Conservation (phyloP, 2,888 invertebrate species). For the Cyclophora punctaria region DNA sequence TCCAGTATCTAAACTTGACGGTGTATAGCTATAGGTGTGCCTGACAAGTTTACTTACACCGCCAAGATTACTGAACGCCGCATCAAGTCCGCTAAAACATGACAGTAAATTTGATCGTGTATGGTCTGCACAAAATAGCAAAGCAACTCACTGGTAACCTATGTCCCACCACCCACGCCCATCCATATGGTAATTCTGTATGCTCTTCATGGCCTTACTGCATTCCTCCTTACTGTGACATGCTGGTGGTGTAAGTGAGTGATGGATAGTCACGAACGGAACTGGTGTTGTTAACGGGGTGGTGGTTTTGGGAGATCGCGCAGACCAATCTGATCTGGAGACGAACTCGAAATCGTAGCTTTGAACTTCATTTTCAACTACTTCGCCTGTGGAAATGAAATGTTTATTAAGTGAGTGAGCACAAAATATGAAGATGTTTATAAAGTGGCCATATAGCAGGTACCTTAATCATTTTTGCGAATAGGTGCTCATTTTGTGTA, state of each 20-base stretch:
- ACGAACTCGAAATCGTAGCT: conserved; percentile 45
- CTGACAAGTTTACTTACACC: no score
- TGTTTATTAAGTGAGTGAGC: no score
- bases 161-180: conserved; percentile 79
- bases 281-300: conserved; percentile 73
- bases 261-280: conserved; percentile 82
- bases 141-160: conserved; percentile 65
- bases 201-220: conserved; percentile 74
- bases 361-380: conserved; percentile 40
- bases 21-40: no score
- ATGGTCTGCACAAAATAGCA: neutral
- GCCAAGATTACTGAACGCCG: no score
- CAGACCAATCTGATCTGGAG: conserved; percentile 76
- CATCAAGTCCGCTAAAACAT: no score
- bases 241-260: conserved; percentile 76
- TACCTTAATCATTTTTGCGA: no score
- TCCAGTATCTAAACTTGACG: no score
- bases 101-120: no score
- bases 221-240: conserved; percentile 72
- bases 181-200: conserved; percentile 79
- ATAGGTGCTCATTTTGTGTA: no score
- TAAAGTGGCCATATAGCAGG: no score
- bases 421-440: no score
- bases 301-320: conserved; percentile 62
- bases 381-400: conserved; percentile 1